Evolutionary conservation across 2,888 invertebrate genomes (phyloP), one percentile per base, ranked within the genome.

Genomic region (Anaspis maculata): DNA sequence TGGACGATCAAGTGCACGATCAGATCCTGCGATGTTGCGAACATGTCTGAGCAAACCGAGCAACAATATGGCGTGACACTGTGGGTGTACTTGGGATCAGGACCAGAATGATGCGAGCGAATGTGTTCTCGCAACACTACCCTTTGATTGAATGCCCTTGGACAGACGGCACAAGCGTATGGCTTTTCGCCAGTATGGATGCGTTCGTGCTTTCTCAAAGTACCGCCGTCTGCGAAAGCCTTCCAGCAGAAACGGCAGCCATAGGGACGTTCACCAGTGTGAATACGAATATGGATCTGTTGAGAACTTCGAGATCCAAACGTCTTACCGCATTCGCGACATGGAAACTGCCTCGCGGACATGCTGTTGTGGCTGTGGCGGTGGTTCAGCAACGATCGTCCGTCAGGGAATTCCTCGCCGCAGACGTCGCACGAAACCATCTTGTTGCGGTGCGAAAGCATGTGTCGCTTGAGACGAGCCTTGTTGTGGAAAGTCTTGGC

Each of bases 191-290:
- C 85, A 0, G 88, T 88, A 51, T 88, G 88, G 50, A 88, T 88
- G 6, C 88, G 70, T 56, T 88, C 88, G 57, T 88, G 88, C 56
- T 88, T 88, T 16, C 88, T 68, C 25, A 88, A 61, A 2, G 88
- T 88, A 13, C 88, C 88, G 22, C 88, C 88, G 59, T 88, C 88
- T 0, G 88, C 88, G 59, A 88, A 88, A 0, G 87, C 87, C 58
- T 88, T 88, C 86, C 86, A 86, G 57, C 88, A 88, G 63, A 81
- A 88, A 6, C 83, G 74, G 56, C 88, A 88, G 0, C 83, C 85
- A 53, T 88, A 88, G 0, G 87, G 88, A 22, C 86, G 70, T 59
- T 88, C 88, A 29, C 58, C 56, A 0, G 88, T 88, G 57, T 88
- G 88, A 45, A 88, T 87, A 26, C 88, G 75, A 29, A 87, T 77